phyloP scores from a whole-genome alignment of 2,113 vertebrate genomes.

The Pogonocichla stellata region DNA sequence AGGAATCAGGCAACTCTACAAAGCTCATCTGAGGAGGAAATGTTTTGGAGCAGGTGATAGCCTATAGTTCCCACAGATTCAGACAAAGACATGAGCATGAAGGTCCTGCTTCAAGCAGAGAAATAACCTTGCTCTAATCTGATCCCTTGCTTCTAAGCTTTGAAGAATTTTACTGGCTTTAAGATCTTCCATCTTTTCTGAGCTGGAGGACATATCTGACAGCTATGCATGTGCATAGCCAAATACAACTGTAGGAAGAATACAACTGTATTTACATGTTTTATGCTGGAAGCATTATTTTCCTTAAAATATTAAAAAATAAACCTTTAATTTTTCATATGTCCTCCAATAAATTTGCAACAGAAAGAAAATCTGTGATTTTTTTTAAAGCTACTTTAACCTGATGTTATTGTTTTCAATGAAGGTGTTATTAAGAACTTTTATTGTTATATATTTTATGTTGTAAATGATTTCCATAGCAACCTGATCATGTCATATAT shows the following conservation, averaged over 20 bases:
- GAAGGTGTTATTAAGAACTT: background rate
- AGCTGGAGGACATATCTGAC: background rate
- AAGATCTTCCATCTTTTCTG: background rate
- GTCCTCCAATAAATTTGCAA: background rate
- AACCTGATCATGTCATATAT: background rate
- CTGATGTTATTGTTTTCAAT: background rate
- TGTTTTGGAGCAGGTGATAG: background rate
- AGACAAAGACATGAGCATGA: background rate
- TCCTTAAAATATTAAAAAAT: background rate
- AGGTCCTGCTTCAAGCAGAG: background rate
- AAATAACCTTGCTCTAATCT: background rate
- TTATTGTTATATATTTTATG: background rate
- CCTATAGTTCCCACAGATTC: background rate
- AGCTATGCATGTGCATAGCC: background rate
- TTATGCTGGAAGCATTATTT: background rate
- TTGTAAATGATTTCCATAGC: constrained; percentile 3
- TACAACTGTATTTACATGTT: background rate
- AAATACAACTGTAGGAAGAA: background rate
- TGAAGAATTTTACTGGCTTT: background rate
- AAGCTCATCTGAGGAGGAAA: background rate
- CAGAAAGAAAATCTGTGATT: background rate
- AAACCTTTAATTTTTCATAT: background rate
- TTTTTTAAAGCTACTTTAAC: background rate
- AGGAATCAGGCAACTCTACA: background rate
- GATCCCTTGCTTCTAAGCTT: background rate